These are phyloP conservation scores for Stegophylla sp. DNA, from an alignment of 2,888 invertebrate species.

Conservation along the genomic window DNA sequence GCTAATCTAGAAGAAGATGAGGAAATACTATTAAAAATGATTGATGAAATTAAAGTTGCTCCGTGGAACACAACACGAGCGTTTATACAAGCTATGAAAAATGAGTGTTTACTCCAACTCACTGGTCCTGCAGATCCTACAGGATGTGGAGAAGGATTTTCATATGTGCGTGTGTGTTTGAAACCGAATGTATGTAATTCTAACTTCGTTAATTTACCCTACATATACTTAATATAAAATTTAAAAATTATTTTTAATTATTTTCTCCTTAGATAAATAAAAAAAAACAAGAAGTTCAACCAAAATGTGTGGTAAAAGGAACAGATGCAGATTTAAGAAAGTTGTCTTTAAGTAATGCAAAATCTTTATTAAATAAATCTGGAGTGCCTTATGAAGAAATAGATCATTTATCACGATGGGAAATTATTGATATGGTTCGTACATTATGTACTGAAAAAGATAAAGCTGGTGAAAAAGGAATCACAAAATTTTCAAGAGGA, in stretches of 20 bases:
- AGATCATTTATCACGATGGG: constrained; percentile 89
- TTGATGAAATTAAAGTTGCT: constrained; percentile 97
- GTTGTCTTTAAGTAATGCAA: constrained; percentile 94
- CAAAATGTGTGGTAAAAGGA: constrained; percentile 93
- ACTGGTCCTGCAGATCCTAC: constrained; percentile 95
- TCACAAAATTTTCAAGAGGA: constrained; percentile 98
- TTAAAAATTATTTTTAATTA: constrained; percentile 8
- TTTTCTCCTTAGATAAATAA: constrained; percentile 72
- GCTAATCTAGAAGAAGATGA: constrained; percentile 96
- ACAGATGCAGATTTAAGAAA: constrained; percentile 97
- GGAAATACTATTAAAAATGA: constrained; percentile 93
- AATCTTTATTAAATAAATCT: constrained; percentile 91
- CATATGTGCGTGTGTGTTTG: constrained; percentile 95
- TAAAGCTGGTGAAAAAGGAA: constrained; percentile 95
- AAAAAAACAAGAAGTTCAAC: constrained; percentile 88
- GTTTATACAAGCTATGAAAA: constrained; percentile 97
- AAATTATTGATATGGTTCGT: constrained; percentile 97
- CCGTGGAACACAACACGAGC: constrained; percentile 99
- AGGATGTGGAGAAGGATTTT: constrained; percentile 96
- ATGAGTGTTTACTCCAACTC: constrained; percentile 93
- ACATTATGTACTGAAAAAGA: constrained; percentile 98
- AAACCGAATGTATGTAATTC: constrained; percentile 78
- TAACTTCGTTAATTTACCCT: neutral
- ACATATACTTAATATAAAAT: neutral
- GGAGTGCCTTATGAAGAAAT: constrained; percentile 98